phyloP scores from a whole-genome alignment of 2,113 vertebrate species.

The Erythrocercus mccallii region DNA sequence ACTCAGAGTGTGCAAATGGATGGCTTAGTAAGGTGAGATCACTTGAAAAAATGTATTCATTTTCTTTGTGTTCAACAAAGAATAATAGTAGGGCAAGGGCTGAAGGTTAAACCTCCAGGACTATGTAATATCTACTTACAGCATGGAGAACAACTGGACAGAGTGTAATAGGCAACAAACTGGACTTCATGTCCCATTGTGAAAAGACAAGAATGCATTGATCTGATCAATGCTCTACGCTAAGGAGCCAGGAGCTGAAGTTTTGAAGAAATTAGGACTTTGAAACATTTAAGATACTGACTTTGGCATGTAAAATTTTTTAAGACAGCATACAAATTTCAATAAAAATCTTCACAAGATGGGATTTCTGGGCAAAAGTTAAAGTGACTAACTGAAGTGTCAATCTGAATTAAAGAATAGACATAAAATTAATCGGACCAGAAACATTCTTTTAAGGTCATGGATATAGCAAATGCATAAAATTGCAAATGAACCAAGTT shows the following conservation, averaged over 20 bases:
- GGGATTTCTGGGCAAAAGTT: background rate
- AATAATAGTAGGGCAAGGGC: background rate
- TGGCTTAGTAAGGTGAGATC: background rate
- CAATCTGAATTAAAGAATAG: background rate
- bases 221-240: background rate
- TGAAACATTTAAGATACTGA: background rate
- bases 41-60: no score
- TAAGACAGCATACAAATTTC: background rate
- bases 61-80: background rate
- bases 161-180: background rate
- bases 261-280: background rate
- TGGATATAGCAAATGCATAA: background rate
- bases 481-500: background rate
- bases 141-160: background rate
- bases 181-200: background rate
- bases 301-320: background rate
- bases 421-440: background rate
- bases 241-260: background rate
- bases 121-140: background rate
- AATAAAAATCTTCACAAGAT: background rate
- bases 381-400: background rate
- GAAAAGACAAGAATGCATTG: background rate
- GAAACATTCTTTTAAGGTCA: background rate
- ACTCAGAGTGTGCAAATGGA: background rate
- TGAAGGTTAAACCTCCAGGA: background rate